These are phyloP conservation scores for Tachysurus vachellii DNA, from an alignment of 2,113 vertebrate genomes.

Conservation along the genomic window DNA sequence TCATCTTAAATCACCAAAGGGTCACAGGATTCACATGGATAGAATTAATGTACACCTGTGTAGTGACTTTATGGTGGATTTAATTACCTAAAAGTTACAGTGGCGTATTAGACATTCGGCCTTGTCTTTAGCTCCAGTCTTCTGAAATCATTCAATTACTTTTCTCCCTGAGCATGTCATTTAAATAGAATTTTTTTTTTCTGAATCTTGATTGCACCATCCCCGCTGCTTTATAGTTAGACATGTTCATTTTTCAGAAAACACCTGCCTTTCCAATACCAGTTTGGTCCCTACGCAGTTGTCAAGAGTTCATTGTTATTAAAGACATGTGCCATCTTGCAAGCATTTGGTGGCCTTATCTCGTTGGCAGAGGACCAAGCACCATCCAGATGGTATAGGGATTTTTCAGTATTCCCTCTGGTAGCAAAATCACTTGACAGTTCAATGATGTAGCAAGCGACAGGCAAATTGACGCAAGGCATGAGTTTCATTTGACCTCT, in stretches of 20 bases:
- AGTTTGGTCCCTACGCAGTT: constrained; percentile 58
- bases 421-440: constrained; percentile 59
- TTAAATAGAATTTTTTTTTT: constrained; percentile 44
- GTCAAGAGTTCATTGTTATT: constrained; percentile 64
- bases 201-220: constrained; percentile 58
- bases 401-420: constrained; percentile 60
- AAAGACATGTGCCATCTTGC: constrained; percentile 56
- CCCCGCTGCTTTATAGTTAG: constrained; percentile 53
- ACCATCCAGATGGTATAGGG: constrained; percentile 64
- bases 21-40: constrained; percentile 58
- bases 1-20: constrained; percentile 62
- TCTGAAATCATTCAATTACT: constrained; percentile 49
- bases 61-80: constrained; percentile 34
- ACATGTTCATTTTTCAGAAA: constrained; percentile 48
- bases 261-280: constrained; percentile 61
- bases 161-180: constrained; percentile 51
- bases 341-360: constrained; percentile 54
- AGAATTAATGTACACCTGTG: constrained; percentile 30
- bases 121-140: constrained; percentile 43
- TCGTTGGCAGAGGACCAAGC: constrained; percentile 61
- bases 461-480: constrained; percentile 25
- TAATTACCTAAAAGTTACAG: constrained; percentile 33
- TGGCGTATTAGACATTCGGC: constrained; percentile 44
- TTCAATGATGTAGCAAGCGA: constrained; percentile 55
- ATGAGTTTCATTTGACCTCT: constrained; percentile 11